These are phyloP conservation scores for Coleophora deauratella DNA, from an alignment of 2,888 invertebrate genomes.

Conservation along the genomic window DNA sequence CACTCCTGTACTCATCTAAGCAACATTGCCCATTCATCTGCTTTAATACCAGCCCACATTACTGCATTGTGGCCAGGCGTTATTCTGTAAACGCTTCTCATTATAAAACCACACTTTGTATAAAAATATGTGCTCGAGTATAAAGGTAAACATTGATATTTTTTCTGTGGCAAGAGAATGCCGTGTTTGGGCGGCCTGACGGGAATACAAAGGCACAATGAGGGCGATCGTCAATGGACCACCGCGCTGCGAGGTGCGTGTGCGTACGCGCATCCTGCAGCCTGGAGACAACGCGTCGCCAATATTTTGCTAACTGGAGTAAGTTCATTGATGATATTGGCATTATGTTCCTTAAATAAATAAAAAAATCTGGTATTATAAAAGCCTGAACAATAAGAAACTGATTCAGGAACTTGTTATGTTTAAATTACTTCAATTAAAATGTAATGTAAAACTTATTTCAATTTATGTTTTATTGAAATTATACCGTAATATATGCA, in stretches of 20 bases:
- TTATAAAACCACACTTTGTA: constrained; percentile 67
- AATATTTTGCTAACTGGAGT: too few relatives aligned
- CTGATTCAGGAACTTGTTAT: too few relatives aligned
- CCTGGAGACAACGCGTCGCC: neutral
- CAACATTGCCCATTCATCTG: constrained; percentile 49
- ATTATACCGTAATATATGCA: too few relatives aligned
- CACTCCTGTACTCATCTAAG: constrained; percentile 20
- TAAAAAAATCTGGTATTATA: too few relatives aligned
- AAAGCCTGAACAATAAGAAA: too few relatives aligned
- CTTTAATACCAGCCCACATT: constrained; percentile 60
- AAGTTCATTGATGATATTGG: too few relatives aligned
- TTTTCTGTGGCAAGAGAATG: constrained; percentile 63
- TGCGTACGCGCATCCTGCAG: constrained; percentile 29
- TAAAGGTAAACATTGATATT: constrained; percentile 72
- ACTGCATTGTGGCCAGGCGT: constrained; percentile 64
- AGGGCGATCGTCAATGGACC: constrained; percentile 64
- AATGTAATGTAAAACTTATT: too few relatives aligned
- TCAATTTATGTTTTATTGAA: too few relatives aligned
- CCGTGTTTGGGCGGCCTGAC: constrained; percentile 65
- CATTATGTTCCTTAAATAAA: too few relatives aligned
- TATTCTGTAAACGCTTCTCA: constrained; percentile 69
- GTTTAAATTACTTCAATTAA: too few relatives aligned
- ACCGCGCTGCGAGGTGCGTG: constrained; percentile 46
- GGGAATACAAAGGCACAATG: constrained; percentile 60
- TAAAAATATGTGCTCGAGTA: constrained; percentile 69